A percentile compares a stretch with the other conserved stretches of the same genome.
phyloP scores from a whole-genome alignment of 2,888 invertebrate species.

The Lepidonotus clava region DNA sequence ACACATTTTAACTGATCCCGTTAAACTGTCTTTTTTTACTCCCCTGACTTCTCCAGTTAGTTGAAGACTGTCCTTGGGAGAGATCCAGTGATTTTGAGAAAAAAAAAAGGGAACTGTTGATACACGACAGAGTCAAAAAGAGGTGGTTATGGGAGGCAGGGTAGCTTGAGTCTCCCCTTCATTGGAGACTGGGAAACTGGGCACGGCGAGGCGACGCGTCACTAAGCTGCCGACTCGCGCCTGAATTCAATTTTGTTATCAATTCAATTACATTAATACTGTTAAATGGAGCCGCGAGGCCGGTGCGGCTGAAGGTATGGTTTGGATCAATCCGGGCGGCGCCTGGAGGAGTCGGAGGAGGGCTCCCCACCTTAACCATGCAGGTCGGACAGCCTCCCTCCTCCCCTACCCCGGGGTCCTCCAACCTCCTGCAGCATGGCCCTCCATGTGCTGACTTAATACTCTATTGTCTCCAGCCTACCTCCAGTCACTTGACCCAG shows the following conservation, averaged over 20 bases:
- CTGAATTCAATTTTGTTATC: conserved; percentile 48
- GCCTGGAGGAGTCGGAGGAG: not conserved
- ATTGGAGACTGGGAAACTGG: too few species aligned
- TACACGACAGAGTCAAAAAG: not conserved
- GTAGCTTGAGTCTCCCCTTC: not conserved
- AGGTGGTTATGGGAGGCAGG: not conserved
- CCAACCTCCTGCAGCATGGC: not conserved
- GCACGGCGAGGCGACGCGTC: not conserved
- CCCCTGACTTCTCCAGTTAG: not conserved
- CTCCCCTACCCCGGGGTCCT: not conserved
- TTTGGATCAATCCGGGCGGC: not conserved
- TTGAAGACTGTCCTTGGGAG: not conserved
- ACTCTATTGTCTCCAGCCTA: not conserved
- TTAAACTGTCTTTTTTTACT: not conserved
- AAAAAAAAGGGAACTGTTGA: conserved; percentile 24
- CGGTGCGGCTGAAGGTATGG: conserved; percentile 44
- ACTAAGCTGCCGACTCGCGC: not conserved
- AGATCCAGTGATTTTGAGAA: not conserved
- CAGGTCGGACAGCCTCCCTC: not conserved
- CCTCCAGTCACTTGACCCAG: conserved; percentile 5
- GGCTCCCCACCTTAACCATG: not conserved
- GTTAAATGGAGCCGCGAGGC: conserved; percentile 2
- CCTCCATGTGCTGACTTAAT: not conserved
- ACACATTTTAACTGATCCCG: conserved; percentile 7
- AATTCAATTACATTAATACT: conserved; percentile 45